Conservation (phyloP, 2,888 invertebrate species). For the Chromoteleia sp. region DNA sequence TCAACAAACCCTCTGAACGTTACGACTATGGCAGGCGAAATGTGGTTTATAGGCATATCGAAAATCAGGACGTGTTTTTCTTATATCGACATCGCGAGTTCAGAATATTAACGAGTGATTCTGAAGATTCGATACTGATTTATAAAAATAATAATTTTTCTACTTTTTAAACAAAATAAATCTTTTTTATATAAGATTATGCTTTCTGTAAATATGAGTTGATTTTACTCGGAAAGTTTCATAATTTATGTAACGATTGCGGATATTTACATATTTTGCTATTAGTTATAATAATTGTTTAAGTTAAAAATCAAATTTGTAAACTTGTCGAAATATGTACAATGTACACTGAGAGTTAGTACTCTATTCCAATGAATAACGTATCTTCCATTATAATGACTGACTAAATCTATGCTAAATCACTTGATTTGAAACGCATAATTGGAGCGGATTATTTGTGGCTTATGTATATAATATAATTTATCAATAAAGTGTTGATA, state of each 20-base stretch:
- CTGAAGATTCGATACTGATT: background rate
- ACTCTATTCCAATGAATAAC: background rate
- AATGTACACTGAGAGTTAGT: background rate
- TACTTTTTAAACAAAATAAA: too few relatives aligned
- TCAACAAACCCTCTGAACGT: conserved; percentile 74
- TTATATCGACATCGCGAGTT: background rate
- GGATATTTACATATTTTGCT: too few relatives aligned
- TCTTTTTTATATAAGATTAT: too few relatives aligned
- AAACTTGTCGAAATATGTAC: conserved; percentile 3
- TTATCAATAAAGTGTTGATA: too few relatives aligned
- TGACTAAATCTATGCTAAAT: conserved; percentile 45
- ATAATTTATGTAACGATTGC: too few relatives aligned
- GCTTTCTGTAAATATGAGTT: too few relatives aligned
- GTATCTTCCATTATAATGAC: conserved; percentile 27
- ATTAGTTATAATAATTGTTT: background rate
- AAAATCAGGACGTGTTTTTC: conserved; percentile 27
- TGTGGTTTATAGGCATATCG: conserved; percentile 40
- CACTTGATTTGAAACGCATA: conserved; percentile 27
- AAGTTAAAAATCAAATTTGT: background rate
- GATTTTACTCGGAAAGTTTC: too few relatives aligned
- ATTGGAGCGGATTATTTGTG: conserved; percentile 9
- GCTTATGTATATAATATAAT: background rate
- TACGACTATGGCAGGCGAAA: conserved; percentile 28
- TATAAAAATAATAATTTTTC: background rate
- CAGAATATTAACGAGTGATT: too few relatives aligned